Evolutionary conservation across 92 coral and sea anemone genomes (phyloP).

Genomic region (Zoanthus sansibaricus): DNA sequence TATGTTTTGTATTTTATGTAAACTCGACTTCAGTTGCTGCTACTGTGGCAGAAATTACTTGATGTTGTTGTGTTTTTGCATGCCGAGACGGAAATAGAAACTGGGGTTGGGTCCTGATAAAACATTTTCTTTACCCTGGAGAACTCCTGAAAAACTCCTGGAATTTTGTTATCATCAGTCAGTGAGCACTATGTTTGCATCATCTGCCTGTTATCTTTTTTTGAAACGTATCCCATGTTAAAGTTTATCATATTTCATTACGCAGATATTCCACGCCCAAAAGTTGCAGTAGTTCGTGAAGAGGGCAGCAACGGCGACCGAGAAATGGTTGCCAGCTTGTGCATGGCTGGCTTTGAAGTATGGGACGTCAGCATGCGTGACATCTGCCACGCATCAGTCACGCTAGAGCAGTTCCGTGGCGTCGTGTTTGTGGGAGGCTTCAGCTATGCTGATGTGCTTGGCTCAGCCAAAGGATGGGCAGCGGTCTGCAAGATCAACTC

Average conservation of each 20-base stretch:
- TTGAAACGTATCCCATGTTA: not conserved
- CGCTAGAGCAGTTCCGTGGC: slow-evolving; percentile 90
- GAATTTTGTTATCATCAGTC: too few relatives aligned
- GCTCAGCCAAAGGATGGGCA: slow-evolving; percentile 99
- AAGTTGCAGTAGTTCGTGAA: slow-evolving; percentile 93
- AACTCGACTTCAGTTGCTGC: too few relatives aligned
- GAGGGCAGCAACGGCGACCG: slow-evolving; percentile 99
- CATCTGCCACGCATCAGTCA: slow-evolving; percentile 77
- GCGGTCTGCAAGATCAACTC: slow-evolving; percentile 94
- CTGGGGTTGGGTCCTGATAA: too few relatives aligned
- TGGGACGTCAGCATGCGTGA: slow-evolving; percentile 98
- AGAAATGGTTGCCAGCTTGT: slow-evolving; percentile 93
- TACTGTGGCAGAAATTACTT: too few relatives aligned
- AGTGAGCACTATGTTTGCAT: too few relatives aligned
- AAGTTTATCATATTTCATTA: not conserved
- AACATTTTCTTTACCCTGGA: too few relatives aligned
- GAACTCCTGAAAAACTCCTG: too few relatives aligned
- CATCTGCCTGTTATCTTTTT: not conserved
- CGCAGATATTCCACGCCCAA: slow-evolving; percentile 60
- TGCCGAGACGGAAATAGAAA: too few relatives aligned
- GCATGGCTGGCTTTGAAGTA: slow-evolving; percentile 95
- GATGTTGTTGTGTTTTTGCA: too few relatives aligned
- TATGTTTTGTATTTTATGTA: too few relatives aligned
- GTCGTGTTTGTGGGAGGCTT: slow-evolving; percentile 97
- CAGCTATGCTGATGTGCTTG: slow-evolving; percentile 97